Conservation (phyloP, 2,888 invertebrate genomes). For the Azorinus chamasolen region DNA sequence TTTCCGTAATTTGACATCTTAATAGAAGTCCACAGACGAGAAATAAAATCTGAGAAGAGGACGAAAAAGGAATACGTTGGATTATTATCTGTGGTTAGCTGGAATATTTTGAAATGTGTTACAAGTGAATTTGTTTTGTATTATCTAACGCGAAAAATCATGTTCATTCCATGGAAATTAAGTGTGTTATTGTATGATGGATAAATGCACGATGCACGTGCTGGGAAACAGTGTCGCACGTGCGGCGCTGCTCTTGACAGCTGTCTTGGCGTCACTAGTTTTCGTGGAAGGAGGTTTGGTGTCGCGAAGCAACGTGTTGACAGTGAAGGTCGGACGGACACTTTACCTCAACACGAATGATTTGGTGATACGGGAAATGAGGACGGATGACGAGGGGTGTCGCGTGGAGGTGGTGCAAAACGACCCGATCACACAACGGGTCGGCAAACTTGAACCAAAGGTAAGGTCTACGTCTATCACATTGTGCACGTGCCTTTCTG, state of each 20-base stretch:
- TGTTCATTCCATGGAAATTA: slow-evolving; percentile 17
- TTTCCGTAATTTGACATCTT: too few relatives aligned
- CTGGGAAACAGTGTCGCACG: background rate
- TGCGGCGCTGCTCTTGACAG: slow-evolving; percentile 3
- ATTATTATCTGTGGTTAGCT: background rate
- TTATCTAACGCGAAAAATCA: slow-evolving; percentile 5
- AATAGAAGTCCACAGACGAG: too few relatives aligned
- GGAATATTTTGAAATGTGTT: slow-evolving; percentile 4
- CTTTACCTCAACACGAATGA: slow-evolving; percentile 80
- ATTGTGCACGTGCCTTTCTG: too few relatives aligned
- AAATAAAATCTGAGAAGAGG: background rate
- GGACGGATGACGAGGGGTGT: slow-evolving; percentile 80
- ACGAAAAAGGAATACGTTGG: background rate
- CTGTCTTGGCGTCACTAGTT: slow-evolving; percentile 26
- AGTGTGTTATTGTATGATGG: slow-evolving; percentile 16
- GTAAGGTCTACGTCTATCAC: slow-evolving; percentile 71
- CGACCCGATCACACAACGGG: slow-evolving; percentile 85
- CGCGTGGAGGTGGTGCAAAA: slow-evolving; percentile 83
- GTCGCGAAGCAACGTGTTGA: slow-evolving; percentile 73
- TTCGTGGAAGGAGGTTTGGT: slow-evolving; percentile 67
- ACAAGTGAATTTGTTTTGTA: background rate
- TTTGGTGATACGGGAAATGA: slow-evolving; percentile 69
- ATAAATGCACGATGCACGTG: slow-evolving; percentile 7
- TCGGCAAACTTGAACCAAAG: slow-evolving; percentile 84
- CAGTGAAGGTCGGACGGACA: slow-evolving; percentile 80